Base-by-base conservation (phyloP, 2,113 vertebrate species). In the Smithornis capensis region DNA sequence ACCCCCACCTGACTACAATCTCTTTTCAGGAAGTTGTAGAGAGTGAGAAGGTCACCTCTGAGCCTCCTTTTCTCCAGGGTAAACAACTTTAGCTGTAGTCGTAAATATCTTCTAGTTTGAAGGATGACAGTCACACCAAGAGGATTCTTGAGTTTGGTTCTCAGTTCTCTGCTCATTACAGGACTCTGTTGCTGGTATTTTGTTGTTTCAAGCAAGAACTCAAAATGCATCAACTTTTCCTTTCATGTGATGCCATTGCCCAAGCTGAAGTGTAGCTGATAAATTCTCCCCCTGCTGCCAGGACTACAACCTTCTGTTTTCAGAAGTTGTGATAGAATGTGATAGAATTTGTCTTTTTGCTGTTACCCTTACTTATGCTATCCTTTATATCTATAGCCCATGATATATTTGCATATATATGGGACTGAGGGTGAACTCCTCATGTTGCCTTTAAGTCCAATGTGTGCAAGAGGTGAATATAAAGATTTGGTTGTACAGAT, bases 361-460 rank as follows among this genome's bases (percentile, higher is more conserved):
- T 75, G 21, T 59, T 64, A 62, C 7, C 9, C 7, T 44, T 64
- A 47, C 17, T 17, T 37, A 40, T 25, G 19, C 0, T 55, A 25
- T 77, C 40, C 45, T 19, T 25, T 40, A 0, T 5, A 31, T 31
- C 47, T 57, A 9, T 64, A 64, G 60, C 38, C 31, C 14, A 42
- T 8, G 10, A 6, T 35, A 23, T 5, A 14, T 4, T 2, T n/a
- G 15, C 29, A 2, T 33, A 8, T 50, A 13, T 47, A 14, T 38
- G 25, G 13, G 38, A n/a, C 44, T 12, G 15, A 50, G 27, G 17
- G 23, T 16, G 42, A 57, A 27, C 8, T 57, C 14, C 10, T 45
- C 10, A 2, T 16, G 27, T 70, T 70, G 50, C 14, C 42, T 57
- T 1, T 17, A 9, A 59, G 14, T 44, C 35, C 24, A 7, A 1